Evolutionary conservation across 2,888 invertebrate genomes (phyloP).

Genomic region (Pollenia griseotomentosa): DNA sequence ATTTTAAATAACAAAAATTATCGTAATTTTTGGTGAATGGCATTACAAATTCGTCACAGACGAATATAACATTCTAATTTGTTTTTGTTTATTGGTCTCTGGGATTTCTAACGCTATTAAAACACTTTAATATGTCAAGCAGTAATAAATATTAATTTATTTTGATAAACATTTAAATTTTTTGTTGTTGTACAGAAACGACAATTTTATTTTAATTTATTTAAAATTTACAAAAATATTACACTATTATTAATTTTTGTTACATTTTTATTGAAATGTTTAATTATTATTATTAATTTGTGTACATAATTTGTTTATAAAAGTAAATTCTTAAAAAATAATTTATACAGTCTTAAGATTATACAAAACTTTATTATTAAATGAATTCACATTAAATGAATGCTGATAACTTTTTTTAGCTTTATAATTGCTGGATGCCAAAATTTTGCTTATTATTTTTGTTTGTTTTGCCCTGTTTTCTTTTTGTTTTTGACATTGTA

Average conservation of each 20-base stretch:
- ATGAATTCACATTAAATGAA: neutral
- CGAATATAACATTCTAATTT: no score
- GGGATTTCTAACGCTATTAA: no score
- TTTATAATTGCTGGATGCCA: no score
- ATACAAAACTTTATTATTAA: conserved; percentile 30
- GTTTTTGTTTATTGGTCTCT: no score
- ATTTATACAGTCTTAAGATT: conserved; percentile 62
- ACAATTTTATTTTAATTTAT: conserved; percentile 20
- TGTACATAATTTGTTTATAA: conserved; percentile 17
- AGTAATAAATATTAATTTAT: conserved; percentile 18
- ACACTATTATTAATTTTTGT: neutral
- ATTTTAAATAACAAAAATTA: no score
- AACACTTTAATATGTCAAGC: no score
- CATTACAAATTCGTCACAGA: no score
- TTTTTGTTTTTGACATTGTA: no score
- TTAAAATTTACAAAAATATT: conserved; percentile 31
- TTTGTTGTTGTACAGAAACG: conserved; percentile 39
- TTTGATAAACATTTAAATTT: conserved; percentile 11
- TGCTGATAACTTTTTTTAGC: no score
- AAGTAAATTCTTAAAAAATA: conserved; percentile 59
- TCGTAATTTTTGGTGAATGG: no score
- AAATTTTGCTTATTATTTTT: no score
- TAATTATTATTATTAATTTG: conserved; percentile 16
- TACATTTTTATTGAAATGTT: neutral
- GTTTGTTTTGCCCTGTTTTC: no score